These are phyloP conservation scores for Urocolius indicus DNA, from an alignment of 2,113 vertebrate species.

Conservation along the genomic window DNA sequence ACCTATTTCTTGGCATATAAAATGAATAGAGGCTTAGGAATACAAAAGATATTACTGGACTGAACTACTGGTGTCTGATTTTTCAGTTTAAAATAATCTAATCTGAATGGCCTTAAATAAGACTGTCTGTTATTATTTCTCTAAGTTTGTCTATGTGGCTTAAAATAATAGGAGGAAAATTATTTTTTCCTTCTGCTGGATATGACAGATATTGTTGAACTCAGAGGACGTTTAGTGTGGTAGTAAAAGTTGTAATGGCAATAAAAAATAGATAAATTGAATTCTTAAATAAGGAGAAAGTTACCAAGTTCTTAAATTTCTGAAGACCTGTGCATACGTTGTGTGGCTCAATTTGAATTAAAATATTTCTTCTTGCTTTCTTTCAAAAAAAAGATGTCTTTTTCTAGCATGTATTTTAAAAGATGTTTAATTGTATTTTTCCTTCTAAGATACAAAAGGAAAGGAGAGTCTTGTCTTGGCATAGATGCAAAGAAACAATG, in stretches of 20 bases:
- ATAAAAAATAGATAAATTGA: neutral
- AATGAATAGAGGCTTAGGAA: neutral
- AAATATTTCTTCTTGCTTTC: neutral
- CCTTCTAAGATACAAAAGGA: conserved; percentile 87
- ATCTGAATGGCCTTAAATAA: neutral
- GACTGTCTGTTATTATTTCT: neutral
- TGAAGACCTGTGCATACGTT: neutral
- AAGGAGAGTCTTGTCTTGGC: conserved; percentile 87
- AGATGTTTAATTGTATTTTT: neutral
- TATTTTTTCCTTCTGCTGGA: neutral
- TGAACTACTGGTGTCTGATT: neutral
- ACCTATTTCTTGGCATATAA: neutral
- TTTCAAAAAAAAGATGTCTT: neutral
- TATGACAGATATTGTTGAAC: neutral
- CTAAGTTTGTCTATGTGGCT: neutral
- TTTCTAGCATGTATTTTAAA: neutral
- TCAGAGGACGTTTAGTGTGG: neutral
- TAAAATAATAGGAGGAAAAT: neutral
- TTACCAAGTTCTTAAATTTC: neutral
- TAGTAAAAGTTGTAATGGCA: neutral
- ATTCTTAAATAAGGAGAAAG: neutral
- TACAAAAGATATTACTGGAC: neutral
- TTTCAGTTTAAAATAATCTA: neutral
- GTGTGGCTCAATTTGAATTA: neutral
- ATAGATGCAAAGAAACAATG: conserved; percentile 83